Evolutionary conservation across 2,797 vertebrate species (phyloP).

Genomic region (Crocodylus rhombifer): DNA sequence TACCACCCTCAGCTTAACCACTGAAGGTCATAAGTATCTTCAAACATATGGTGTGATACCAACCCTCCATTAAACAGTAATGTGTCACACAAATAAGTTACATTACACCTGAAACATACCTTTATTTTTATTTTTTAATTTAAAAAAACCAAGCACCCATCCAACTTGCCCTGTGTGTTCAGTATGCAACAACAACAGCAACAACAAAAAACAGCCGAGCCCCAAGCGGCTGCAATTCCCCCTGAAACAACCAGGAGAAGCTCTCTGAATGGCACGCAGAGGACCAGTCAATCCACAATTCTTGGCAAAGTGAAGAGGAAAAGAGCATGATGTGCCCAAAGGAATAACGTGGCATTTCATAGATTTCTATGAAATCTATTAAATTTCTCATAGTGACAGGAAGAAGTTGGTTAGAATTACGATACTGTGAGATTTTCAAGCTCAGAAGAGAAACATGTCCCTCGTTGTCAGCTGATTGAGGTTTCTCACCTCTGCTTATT

Average conservation of each 20-base stretch:
- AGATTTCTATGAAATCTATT: too few species aligned
- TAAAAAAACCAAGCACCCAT: not conserved
- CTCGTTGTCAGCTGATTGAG: conserved; percentile 46
- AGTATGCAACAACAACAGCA: not conserved
- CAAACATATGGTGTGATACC: not conserved
- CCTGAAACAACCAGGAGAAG: too few species aligned
- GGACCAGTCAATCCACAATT: too few species aligned
- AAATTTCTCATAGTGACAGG: not conserved
- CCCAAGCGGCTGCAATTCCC: not conserved
- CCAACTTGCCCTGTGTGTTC: not conserved
- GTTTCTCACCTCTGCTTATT: not conserved
- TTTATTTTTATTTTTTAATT: not conserved
- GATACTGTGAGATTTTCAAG: conserved; percentile 18
- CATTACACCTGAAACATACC: not conserved
- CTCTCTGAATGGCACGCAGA: too few species aligned
- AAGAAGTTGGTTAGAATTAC: not conserved
- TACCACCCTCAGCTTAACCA: not conserved
- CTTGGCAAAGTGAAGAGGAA: not conserved
- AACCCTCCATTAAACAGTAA: conserved; percentile 13
- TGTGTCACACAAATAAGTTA: not conserved
- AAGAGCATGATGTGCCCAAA: not conserved
- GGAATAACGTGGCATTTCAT: not conserved
- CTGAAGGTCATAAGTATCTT: not conserved
- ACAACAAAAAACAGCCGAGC: not conserved
- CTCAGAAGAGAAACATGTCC: conserved; percentile 34